Base-by-base conservation (phyloP, 1,140 invertebrate species). In the Pachyrhynchus sulphureomaculatus region DNA sequence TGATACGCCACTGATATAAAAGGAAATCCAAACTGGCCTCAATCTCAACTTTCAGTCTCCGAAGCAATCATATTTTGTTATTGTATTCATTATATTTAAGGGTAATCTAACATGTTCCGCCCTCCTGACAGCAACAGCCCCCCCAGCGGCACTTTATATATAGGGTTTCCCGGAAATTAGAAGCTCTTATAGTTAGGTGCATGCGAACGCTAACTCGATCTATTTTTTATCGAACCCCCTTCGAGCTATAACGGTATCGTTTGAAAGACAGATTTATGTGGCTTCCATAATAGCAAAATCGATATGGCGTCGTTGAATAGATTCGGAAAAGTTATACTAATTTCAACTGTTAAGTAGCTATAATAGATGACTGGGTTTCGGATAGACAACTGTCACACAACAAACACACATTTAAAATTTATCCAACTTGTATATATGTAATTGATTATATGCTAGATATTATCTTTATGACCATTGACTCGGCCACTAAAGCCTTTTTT, bases 121-220 rank as follows among this genome's bases (percentile, higher is more conserved):
- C 17, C n/a, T 20, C n/a, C 49, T 33, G 5, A 8, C 49, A 5
- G 9, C 4, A 13, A n/a, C 13, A 20, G 12, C n/a, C 32, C 24
- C 34, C 15, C 21, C 6, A 20, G 13, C 49, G 32, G 13, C 34
- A 21, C 32, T 33, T 34, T 33, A 33, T 17, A 36, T 52, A 13
- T 32, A 52, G 18, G 49, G 49, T 37, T 37, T 52, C 49, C 49
- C 49, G 49, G 49, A 52, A 52, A 52, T 52, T 52, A 52, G 49
- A 52, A 1, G 32, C 49, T 49, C 34, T 52, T 24, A 13, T 39
- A 20, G 8, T 52, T 37, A 37, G 49, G 3, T 52, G 33, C 33
- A 52, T 52, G 49, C 33, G 33, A 52, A 37, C 18, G 24, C 17
- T 5, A 37, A 17, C 18, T 45, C 24, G 42, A 49, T 49, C 24